These are phyloP conservation scores for Tipula helvola DNA, from an alignment of 2,888 invertebrate species.

Conservation along the genomic window DNA sequence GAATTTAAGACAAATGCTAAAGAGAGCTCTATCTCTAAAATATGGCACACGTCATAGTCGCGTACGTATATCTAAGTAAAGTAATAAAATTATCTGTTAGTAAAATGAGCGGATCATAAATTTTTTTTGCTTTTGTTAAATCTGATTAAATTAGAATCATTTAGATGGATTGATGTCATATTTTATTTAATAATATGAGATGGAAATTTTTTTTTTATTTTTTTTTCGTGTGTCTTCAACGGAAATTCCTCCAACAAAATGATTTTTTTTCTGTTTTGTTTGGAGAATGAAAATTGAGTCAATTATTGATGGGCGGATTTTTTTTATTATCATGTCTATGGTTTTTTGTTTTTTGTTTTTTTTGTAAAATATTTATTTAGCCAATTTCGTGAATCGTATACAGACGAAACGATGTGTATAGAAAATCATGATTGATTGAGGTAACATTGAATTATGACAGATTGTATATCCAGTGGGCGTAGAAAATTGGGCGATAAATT, in stretches of 20 bases:
- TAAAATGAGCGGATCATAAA: background rate
- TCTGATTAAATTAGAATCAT: constrained; percentile 4
- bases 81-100: background rate
- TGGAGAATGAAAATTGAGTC: background rate
- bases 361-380: background rate
- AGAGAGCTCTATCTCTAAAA: background rate
- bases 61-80: background rate
- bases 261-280: background rate
- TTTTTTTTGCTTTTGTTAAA: background rate
- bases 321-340: background rate
- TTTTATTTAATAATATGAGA: background rate
- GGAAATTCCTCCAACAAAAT: background rate
- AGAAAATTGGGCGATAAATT: background rate
- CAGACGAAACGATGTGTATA: background rate
- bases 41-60: background rate
- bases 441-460: background rate
- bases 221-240: background rate
- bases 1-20: background rate
- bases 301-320: background rate
- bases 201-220: background rate
- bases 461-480: background rate
- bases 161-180: background rate
- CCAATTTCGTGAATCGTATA: background rate
- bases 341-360: no score
- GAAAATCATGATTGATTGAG: background rate